Evolutionary conservation across 2,888 invertebrate species (phyloP), one percentile per base, ranked within the genome.

Genomic region (Nomada ruficornis): DNA sequence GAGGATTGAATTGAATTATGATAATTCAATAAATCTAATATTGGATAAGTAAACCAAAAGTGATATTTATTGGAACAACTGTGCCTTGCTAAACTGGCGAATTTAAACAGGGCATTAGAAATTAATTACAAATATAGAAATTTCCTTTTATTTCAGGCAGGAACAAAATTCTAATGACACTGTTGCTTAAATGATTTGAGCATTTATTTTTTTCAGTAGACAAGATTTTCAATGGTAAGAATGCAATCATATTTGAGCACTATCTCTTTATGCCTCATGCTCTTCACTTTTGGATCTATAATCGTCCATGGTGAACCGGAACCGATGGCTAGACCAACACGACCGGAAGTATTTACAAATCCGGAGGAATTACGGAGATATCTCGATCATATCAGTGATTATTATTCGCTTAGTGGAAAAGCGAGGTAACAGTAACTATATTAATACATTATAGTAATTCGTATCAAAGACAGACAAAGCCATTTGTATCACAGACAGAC

Each of bases 301-400:
- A 59, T 82, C 11, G 77, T 80, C 15, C 54, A 76, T 11, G 86
- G 85, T 18, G 88, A 90, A 13, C 87, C 90, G 9, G 89, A 91
- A 54, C 85, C 89, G 4, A 89, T 89, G 88, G 86, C 90, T 4
- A 86, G 91, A 62, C 90, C 94, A 2, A 92, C 91, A 15, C 90
- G 94, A 83, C 94, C 95, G 18, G 92, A 93, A 77, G 93, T 94
- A 63, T 94, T 95, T 89, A 91, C 91, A 67, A 94, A 91, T n/a
- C 94, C 94, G 9, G 94, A 94, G n/a, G 94, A 95, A 65, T 93
- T 95, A 23, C 90, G 94, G 75, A 91, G 91, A 76, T 95, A 95
- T 87, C 91, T 95, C 26, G 94, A 95, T 82, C 94, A 94, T 42
- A 92, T 95, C 63, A 94, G 94, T 86, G 95, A 95, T 88, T 95